Evolutionary conservation across 2,888 invertebrate species (phyloP), one percentile per base, ranked within the genome.

Genomic region (Campopleginae sp.): DNA sequence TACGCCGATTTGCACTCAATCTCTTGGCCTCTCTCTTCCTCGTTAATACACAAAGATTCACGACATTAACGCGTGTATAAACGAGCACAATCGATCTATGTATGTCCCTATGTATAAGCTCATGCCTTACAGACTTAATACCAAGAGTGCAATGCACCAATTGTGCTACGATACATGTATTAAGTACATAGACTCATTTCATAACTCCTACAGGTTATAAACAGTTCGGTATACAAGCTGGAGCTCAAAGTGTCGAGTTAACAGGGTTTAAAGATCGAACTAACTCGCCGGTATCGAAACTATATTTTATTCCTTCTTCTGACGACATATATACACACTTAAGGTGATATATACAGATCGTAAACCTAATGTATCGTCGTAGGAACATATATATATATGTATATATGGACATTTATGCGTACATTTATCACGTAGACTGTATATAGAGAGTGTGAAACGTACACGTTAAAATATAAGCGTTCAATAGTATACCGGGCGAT

Each of bases 1-100:
- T 88, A 87, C 80, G 27, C 82, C 84, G 84, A 74, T 80, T 77
- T 75, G 65, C 80, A 54, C 80, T 65, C 68, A n/a, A 63, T 65
- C 65, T 61, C 48, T 33, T 51, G 65, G 51, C 38, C 4, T 58
- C 63, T 42, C 51, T 48, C 74, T 70, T 48, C 54, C 63, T 63
- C 84, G 42, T 27, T 65, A 71, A 65, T 71, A 65, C 71, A 76
- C 44, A 31, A 44, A 27, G 82, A 70, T 87, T 87, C 85, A 82
- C 82, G 31, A 80, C 80, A 77, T 81, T 86, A 81, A 70, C 71
- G 71, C 68, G 61, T 79, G 68, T 85, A 70, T 44, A 80, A 74
- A 33, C 82, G 78, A 77, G 63, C 63, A 65, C 51, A 78, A 70
- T 46, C 66, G 68, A 65, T 79, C 48, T 71, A 80, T 27, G 54